These are phyloP conservation scores for Neoascia interrupta DNA, from an alignment of 2,888 invertebrate genomes.

Conservation along the genomic window DNA sequence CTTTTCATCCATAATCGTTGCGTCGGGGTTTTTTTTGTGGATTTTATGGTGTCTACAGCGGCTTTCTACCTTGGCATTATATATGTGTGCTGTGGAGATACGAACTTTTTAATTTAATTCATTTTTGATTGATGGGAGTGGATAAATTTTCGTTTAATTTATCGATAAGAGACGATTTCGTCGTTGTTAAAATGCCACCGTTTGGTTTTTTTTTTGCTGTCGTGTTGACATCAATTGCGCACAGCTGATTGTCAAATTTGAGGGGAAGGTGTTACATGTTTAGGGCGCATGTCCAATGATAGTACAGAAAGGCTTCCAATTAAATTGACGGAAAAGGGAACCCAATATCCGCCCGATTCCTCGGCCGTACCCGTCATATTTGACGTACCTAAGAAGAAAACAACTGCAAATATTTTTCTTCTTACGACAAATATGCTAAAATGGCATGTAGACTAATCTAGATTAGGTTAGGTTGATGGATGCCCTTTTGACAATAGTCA, in stretches of 20 bases:
- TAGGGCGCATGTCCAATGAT: neutral
- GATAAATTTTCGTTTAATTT: constrained; percentile 4
- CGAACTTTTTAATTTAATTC: constrained; percentile 25
- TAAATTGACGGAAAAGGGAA: too few relatives aligned
- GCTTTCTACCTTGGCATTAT: constrained; percentile 49
- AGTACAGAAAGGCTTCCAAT: too few relatives aligned
- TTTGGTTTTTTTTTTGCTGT: constrained; percentile 40
- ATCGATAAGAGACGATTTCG: constrained; percentile 17
- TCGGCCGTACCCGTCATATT: too few relatives aligned
- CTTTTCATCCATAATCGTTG: constrained; percentile 76
- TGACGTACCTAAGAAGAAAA: too few relatives aligned
- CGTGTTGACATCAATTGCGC: neutral
- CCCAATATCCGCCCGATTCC: too few relatives aligned
- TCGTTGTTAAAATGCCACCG: constrained; percentile 43
- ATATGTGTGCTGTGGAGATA: constrained; percentile 8
- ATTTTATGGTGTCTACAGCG: neutral
- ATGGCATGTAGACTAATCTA: too few relatives aligned
- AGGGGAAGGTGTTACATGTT: constrained; percentile 2
- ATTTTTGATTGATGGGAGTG: constrained; percentile 30
- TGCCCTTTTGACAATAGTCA: too few relatives aligned
- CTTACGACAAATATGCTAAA: too few relatives aligned
- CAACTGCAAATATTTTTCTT: too few relatives aligned
- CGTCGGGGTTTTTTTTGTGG: neutral
- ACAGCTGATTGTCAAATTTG: constrained; percentile 50
- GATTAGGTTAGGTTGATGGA: too few relatives aligned